phyloP scores from a whole-genome alignment of 1,140 invertebrate genomes.

The Microplitis mediator region DNA sequence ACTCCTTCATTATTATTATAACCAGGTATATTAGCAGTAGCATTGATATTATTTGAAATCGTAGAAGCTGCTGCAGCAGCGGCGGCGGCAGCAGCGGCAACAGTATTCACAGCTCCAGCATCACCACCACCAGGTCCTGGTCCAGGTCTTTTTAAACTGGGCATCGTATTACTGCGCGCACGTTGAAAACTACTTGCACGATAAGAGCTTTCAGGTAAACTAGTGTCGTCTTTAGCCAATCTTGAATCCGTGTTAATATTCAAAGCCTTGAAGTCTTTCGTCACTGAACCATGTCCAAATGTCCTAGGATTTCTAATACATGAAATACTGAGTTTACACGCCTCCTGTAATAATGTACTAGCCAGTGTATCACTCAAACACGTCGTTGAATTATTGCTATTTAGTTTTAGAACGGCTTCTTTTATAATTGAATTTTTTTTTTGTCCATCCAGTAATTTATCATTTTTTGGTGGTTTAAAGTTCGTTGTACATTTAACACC shows the following conservation, averaged over 20 bases:
- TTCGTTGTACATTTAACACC: constrained; percentile 55
- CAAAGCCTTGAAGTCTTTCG: constrained; percentile 57
- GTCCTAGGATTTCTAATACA: constrained; percentile 40
- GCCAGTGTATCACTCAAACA: constrained; percentile 44
- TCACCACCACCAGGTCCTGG: constrained; percentile 50
- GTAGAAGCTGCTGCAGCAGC: not conserved
- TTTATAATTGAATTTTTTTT: constrained; percentile 51
- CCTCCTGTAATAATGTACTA: constrained; percentile 43
- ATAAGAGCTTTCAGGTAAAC: constrained; percentile 45
- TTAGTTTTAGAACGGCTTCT: constrained; percentile 55
- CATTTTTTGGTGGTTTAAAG: constrained; percentile 54
- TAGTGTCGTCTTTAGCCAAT: constrained; percentile 53
- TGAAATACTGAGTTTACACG: constrained; percentile 49
- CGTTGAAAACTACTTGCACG: constrained; percentile 54
- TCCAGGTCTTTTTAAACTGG: constrained; percentile 52
- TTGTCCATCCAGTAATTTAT: constrained; percentile 46
- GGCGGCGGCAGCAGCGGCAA: too few species aligned
- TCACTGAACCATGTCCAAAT: constrained; percentile 51
- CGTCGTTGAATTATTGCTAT: constrained; percentile 31
- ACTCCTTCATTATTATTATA: constrained; percentile 1
- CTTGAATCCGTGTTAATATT: constrained; percentile 47
- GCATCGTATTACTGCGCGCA: constrained; percentile 59
- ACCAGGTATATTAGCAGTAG: not conserved
- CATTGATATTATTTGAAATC: too few species aligned
- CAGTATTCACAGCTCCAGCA: constrained; percentile 32